These are phyloP conservation scores for Fulica atra DNA, from an alignment of 2,113 vertebrate species.

Conservation along the genomic window DNA sequence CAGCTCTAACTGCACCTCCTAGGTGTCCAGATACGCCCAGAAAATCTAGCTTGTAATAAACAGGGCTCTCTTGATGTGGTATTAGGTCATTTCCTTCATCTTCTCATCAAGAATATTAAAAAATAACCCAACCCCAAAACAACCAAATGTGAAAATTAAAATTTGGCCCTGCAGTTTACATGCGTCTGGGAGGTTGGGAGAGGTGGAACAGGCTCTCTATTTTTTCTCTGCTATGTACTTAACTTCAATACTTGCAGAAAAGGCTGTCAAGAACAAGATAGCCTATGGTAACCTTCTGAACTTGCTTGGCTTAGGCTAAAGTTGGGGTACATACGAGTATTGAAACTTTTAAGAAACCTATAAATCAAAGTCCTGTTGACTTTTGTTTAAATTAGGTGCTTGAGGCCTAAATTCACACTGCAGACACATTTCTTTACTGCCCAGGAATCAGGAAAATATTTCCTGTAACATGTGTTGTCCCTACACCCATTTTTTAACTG, in stretches of 20 bases:
- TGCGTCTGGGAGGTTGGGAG: rapidly evolving
- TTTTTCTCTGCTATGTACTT: neutral
- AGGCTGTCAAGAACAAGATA: neutral
- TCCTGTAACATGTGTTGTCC: rapidly evolving
- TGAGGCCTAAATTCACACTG: neutral
- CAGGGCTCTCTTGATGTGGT: neutral
- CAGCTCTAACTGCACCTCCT: neutral
- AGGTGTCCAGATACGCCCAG: neutral
- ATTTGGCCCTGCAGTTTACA: neutral
- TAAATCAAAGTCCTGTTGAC: neutral
- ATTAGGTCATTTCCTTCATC: neutral
- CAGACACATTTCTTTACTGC: neutral
- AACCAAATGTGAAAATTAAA: neutral
- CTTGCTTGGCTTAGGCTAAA: neutral
- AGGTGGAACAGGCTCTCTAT: neutral
- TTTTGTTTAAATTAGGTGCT: neutral
- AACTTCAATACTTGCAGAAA: neutral
- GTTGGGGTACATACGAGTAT: rapidly evolving
- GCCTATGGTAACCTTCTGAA: neutral
- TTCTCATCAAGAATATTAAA: neutral
- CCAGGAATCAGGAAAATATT: neutral
- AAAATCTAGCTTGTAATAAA: neutral
- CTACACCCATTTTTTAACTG: neutral
- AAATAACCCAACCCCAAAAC: neutral
- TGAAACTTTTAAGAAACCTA: neutral